Base-by-base conservation (phyloP, 2,888 invertebrate genomes). In the Nymphalis urticae region DNA sequence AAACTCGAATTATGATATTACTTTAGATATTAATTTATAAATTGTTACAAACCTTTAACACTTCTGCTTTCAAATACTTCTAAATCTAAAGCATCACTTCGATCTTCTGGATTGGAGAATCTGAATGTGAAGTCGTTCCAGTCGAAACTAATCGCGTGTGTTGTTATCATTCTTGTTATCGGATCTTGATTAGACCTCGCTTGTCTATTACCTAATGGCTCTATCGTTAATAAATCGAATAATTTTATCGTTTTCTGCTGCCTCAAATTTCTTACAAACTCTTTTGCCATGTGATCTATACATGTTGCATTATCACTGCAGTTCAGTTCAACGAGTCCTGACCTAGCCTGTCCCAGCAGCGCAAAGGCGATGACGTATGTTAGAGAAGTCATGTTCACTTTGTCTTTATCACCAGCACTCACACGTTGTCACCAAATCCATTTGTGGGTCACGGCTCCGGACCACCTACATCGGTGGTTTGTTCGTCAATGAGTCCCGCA, bases 281-380 rank as follows among this genome's bases (percentile, higher is more conserved):
- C 90, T 71, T 83, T 89, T 24, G 93, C 89, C 79, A 94, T 82
- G 48, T 85, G 77, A 67, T 94, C 90, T 50, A 95, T 88, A 76
- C 95, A 95, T 71, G 94, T 94, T 48, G 94, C 94, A 83, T 95
- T 94, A 78, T 94, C 94, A 82, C 93, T 93, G 85, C 95, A 95
- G 76, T 84, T 87, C 42, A 93, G 76, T 76, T 92, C 89, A 70
- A 90, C 85, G 62, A 87, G 75, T 24, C 73, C 83, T 68, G 87
- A 85, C 65, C 78, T 77, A 72, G 82, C 86, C 68, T 85, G 84
- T 64, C 87, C 85, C 74, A 88, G 78, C 73, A 88, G 75, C 77
- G 87, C 76, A 67, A 88, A 82, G 76, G 86, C 85, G 73, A 91
- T 75, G 71, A 92, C 76, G 76, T 84, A 82, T 78, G 85, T 81